These are phyloP conservation scores for Pseudopodoces humilis DNA, from an alignment of 2,113 vertebrate species.

Conservation along the genomic window DNA sequence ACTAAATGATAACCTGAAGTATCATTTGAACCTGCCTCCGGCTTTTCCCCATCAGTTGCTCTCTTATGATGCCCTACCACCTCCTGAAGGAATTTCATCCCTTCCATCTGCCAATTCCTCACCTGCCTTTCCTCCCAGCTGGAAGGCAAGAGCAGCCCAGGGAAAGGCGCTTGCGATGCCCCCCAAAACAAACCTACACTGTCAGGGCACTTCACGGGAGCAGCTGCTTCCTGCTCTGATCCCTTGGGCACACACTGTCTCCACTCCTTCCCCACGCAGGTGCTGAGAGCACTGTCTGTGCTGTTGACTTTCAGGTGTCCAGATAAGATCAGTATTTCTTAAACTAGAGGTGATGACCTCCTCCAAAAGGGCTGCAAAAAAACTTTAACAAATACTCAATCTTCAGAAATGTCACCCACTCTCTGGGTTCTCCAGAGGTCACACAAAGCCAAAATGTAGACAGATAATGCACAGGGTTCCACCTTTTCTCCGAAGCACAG, in stretches of 20 bases:
- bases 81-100: neutral
- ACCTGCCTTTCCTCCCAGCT: neutral
- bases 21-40: fast-evolving
- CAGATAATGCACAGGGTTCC: neutral
- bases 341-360: neutral
- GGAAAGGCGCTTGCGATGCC: neutral
- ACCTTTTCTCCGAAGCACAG: neutral
- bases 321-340: conserved; percentile 8
- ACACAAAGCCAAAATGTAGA: neutral
- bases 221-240: neutral
- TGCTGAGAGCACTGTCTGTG: neutral
- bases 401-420: neutral
- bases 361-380: neutral
- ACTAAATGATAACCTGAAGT: neutral
- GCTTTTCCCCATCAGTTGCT: neutral
- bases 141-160: neutral
- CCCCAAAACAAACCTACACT: neutral
- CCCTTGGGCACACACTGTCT: neutral
- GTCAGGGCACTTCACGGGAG: neutral
- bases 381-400: neutral
- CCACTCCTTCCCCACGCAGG: neutral
- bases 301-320: neutral
- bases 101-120: neutral
- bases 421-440: neutral
- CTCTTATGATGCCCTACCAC: fast-evolving